Conservation (phyloP, 2,113 vertebrate species). For the Oreochromis tanganicae region DNA sequence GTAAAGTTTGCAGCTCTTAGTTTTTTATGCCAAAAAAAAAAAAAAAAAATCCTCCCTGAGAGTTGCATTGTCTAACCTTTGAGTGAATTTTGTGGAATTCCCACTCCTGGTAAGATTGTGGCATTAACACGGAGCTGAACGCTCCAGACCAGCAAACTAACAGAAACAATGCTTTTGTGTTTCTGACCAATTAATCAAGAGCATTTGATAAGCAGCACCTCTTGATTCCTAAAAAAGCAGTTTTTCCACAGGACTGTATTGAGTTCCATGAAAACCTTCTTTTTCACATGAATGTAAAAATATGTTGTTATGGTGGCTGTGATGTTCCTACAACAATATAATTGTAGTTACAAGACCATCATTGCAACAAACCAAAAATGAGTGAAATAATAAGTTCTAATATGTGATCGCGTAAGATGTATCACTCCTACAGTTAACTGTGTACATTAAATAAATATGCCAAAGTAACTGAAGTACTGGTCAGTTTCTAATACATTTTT, state of each 20-base stretch:
- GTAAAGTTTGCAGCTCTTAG: background rate
- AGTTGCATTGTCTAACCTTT: background rate
- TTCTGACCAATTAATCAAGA: background rate
- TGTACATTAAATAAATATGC: background rate
- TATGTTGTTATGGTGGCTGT: background rate
- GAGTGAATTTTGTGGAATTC: background rate
- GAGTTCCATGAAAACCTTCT: background rate
- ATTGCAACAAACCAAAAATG: background rate
- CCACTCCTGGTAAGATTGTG: background rate
- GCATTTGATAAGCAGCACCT: background rate
- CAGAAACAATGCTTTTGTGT: background rate
- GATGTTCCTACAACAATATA: background rate
- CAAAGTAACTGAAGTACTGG: background rate
- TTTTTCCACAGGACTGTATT: background rate
- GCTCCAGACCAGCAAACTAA: background rate
- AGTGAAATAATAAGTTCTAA: background rate
- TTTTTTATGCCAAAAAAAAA: accelerated
- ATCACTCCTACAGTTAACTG: background rate
- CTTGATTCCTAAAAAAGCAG: background rate
- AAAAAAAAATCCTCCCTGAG: accelerated
- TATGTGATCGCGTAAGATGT: background rate
- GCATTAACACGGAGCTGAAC: background rate
- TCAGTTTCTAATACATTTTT: background rate
- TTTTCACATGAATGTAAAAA: background rate
- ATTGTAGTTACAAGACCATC: background rate